Conservation (phyloP, 92 coral and sea anemone species). For the Scolanthus callimorphus region DNA sequence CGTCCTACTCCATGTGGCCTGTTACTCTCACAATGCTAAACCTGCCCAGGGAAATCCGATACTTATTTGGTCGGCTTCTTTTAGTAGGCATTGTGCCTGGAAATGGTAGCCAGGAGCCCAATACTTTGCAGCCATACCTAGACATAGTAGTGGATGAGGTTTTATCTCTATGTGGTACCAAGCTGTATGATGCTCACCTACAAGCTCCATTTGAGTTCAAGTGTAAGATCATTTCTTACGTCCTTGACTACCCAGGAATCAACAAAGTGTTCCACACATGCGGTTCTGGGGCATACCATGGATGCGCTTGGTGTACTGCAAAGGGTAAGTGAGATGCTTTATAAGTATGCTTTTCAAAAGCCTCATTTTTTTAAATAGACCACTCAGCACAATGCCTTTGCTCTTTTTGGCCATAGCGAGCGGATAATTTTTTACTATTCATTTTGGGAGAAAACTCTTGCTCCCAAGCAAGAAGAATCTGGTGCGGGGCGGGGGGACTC, state of each 20-base stretch:
- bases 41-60: constrained; percentile 13
- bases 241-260: constrained; percentile 21
- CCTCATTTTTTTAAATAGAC: no score
- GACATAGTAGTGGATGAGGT: constrained; percentile 20
- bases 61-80: constrained; percentile 19
- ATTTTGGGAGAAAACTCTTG: no score
- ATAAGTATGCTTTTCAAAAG: neutral
- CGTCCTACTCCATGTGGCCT: constrained; percentile 39
- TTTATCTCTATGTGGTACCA: neutral
- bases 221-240: neutral
- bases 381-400: no score
- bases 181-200: constrained; percentile 16
- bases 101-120: constrained; percentile 7
- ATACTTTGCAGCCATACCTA: constrained; percentile 15
- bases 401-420: no score
- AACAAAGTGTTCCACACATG: constrained; percentile 7
- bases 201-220: constrained; percentile 11
- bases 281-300: constrained; percentile 5
- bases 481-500: no score
- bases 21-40: constrained; percentile 17
- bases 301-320: no score
- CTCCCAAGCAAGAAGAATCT: no score
- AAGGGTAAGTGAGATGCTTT: no score
- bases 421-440: no score
- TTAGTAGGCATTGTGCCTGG: constrained; percentile 28